Conservation (phyloP, 1,140 invertebrate genomes). For the Hormaphis cornu region DNA sequence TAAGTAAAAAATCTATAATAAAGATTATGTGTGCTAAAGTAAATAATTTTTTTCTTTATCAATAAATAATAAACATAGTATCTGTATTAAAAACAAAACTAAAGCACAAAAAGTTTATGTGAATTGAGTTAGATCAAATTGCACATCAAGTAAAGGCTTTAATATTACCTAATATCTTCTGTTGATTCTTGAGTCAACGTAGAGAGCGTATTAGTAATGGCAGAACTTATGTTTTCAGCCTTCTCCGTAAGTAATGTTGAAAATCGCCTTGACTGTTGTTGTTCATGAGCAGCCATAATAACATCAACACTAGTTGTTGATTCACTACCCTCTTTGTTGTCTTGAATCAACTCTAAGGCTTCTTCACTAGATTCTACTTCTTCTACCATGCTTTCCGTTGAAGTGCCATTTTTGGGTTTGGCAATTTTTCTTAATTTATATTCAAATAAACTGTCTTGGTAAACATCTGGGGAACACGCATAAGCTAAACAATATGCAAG, state of each 20-base stretch:
- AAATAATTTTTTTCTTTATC: too few species aligned
- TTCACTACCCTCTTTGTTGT: background rate
- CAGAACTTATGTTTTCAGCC: conserved; percentile 23
- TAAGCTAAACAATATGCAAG: conserved; percentile 38
- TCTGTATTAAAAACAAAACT: too few species aligned
- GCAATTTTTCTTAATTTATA: conserved; percentile 22
- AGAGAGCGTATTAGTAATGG: conserved; percentile 19
- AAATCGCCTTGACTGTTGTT: background rate
- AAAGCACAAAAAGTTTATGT: too few species aligned
- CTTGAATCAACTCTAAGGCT: conserved; percentile 9
- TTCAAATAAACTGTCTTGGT: conserved; percentile 23
- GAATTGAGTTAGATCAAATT: background rate
- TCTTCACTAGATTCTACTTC: conserved; percentile 22
- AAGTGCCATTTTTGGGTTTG: background rate
- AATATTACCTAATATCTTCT: conserved; percentile 21
- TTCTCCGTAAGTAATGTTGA: background rate
- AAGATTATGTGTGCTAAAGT: too few species aligned
- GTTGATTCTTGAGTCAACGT: conserved; percentile 19
- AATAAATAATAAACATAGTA: too few species aligned
- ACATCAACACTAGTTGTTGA: background rate
- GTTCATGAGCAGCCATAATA: background rate
- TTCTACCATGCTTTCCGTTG: conserved; percentile 37
- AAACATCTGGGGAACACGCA: conserved; percentile 38
- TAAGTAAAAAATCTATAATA: too few species aligned
- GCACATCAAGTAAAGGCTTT: background rate